Conservation (phyloP, 2,888 invertebrate genomes). For the Andrena hattorfiana region DNA sequence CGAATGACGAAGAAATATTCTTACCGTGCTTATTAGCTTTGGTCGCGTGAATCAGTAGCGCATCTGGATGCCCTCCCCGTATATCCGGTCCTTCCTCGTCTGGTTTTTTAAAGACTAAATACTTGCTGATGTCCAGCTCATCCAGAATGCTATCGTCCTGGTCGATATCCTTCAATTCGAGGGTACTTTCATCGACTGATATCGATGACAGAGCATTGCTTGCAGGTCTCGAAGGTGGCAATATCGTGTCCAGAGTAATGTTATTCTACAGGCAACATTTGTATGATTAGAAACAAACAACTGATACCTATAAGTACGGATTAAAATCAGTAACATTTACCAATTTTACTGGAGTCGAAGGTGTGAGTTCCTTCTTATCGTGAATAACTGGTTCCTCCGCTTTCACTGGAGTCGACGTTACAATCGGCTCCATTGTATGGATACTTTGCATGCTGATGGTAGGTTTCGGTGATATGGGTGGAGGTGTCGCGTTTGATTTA, state of each 20-base stretch:
- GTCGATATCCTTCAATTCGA: constrained; percentile 78
- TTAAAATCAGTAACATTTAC: constrained; percentile 58
- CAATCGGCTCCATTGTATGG: constrained; percentile 75
- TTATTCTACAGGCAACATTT: constrained; percentile 75
- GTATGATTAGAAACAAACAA: not conserved
- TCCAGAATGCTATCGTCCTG: constrained; percentile 87
- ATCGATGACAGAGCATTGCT: constrained; percentile 81
- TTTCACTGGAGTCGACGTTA: constrained; percentile 81
- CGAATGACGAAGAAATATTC: constrained; percentile 54
- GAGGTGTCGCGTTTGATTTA: constrained; percentile 79
- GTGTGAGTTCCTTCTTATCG: constrained; percentile 76
- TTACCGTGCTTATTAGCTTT: constrained; percentile 95
- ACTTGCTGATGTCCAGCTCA: constrained; percentile 92
- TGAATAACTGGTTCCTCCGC: constrained; percentile 67
- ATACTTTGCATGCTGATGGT: constrained; percentile 85
- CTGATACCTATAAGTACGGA: not conserved
- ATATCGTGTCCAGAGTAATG: constrained; percentile 74
- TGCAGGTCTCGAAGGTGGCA: constrained; percentile 78
- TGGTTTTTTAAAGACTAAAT: constrained; percentile 91
- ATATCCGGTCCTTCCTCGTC: constrained; percentile 96
- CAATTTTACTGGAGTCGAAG: constrained; percentile 76
- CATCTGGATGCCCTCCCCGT: constrained; percentile 97
- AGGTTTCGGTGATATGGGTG: constrained; percentile 81
- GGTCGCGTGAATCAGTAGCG: constrained; percentile 97
- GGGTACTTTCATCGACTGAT: constrained; percentile 81